Base-by-base conservation (phyloP, 2,888 invertebrate genomes). In the Drosophila nr. medialis region DNA sequence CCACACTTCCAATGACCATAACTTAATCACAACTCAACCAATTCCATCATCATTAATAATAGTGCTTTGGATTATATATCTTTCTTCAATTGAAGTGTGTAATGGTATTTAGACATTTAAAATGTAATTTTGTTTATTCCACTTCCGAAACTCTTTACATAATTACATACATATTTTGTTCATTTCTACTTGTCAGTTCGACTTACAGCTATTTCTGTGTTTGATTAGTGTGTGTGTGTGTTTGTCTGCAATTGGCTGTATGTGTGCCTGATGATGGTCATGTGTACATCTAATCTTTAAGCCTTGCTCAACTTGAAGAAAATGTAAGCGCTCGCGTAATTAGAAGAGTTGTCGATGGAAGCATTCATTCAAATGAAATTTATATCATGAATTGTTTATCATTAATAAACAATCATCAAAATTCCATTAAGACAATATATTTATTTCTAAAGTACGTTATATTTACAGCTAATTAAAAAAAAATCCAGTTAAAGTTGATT, bases 191-290 rank as follows among this genome's bases (percentile, higher is more conserved):
- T 74, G 69, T 69, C 51, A 53, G 68, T 59, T 56, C 15, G 55
- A 65, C 65, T 74, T 69, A 65, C 45, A 65, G 24, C 64, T 78
- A 69, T 64, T 62, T 78, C 4, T 51, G 29, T 30, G 21, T 50
- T 8, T 51, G 18, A 50, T 24, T 54, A 53, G 18, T 34, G 30
- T 30, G 24, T 45, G 50, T n/a, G n/a, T 55, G 42, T 45, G n/a
- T 45, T 8, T 18, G 13, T 56, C 15, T 50, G 18, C 50, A 50
- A 11, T 36, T 30, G 27, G 38, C 29, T 50, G 18, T 40, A 11
- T 30, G n/a, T 24, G 48, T 63, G 59, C 36, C 15, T 63, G 48
- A 45, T 60, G n/a, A 50, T 32, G 1, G n/a, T 15, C 21, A 7
- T 32, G 6, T n/a, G n/a, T 10, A n/a, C 40, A n/a, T 11, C n/a